These are phyloP conservation scores for Carapus acus DNA, from an alignment of 2,797 vertebrate genomes.

Conservation along the genomic window DNA sequence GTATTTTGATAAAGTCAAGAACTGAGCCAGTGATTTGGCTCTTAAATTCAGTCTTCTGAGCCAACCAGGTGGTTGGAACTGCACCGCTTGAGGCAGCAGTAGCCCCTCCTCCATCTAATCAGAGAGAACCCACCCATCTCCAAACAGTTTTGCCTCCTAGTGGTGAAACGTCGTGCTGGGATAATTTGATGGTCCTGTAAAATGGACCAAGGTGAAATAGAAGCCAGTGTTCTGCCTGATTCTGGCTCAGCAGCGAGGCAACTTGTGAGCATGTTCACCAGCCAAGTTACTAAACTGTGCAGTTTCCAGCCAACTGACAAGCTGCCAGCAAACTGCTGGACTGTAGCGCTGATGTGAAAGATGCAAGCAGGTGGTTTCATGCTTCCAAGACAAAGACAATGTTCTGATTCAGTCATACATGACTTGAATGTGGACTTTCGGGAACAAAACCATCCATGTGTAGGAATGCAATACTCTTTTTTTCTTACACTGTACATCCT, in stretches of 20 bases:
- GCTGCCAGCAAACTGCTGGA: constrained; percentile 21
- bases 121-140: constrained; percentile 7
- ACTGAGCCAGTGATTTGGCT: background rate
- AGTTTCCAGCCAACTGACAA: constrained; percentile 25
- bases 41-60: background rate
- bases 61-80: constrained; percentile 12
- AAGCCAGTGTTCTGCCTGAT: constrained; percentile 18
- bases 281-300: constrained; percentile 29
- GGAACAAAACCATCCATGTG: constrained; percentile 2
- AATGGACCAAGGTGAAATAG: constrained; percentile 8
- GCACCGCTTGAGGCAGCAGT: constrained; percentile 3
- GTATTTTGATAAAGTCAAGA: background rate
- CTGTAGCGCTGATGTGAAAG: constrained; percentile 1
- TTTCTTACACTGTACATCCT: too few species aligned
- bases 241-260: constrained; percentile 22
- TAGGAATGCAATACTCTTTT: background rate
- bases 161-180: constrained; percentile 25
- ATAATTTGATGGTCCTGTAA: constrained; percentile 34
- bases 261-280: constrained; percentile 27
- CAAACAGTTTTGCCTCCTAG: constrained; percentile 31
- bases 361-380: background rate
- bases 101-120: constrained; percentile 24
- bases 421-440: background rate
- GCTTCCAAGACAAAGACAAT: background rate
- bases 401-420: background rate